Evolutionary conservation across 2,113 vertebrate genomes (phyloP), one percentile per base, ranked within the genome.

Genomic region (Aptenodytes patagonicus): DNA sequence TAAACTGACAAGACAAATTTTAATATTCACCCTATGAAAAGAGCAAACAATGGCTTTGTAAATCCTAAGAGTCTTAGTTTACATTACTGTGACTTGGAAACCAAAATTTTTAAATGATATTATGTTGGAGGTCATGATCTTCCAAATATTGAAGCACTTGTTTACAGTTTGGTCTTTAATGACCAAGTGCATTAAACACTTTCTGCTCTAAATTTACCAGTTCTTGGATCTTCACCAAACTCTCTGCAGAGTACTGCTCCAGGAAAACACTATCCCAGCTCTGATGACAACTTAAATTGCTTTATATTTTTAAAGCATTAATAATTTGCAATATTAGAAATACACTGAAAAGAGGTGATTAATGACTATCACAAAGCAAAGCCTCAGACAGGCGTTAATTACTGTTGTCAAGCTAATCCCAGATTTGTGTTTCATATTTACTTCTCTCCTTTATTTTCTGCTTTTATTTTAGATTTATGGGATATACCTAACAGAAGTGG

Each of bases 121-220:
- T 68, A 57, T 70, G 14, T 34, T 77, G 60, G 26, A 92, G 36
- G 68, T 82, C 71, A 92, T 28, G n/a, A 78, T 61, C 44, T n/a
- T 58, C 51, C 58, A 93, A 91, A 95, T 86, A 93, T 21, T 93
- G 84, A 87, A 95, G 69, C 29, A 38, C 65, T 92, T 92, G 61
- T 93, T 96, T 95, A 89, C 69, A 89, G 29, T 78, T 95, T 89
- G 36, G 17, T 92, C n/a, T 86, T 90, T 95, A 96, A 95, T 73
- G 97, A 94, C 29, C 4, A 51, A 94, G 32, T 52, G 29, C 52
- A 82, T 79, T 38, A 88, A 90, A 94, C 44, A 72, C 16, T 93
- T 91, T 83, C 47, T 90, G 40, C 36, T 94, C 72, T 93, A 96
- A 94, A 94, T 96, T 87, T 95, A 85, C 52, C 79, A 76, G 29